Base-by-base conservation (phyloP, 2,797 vertebrate species). In the Phalloptychus januarius region DNA sequence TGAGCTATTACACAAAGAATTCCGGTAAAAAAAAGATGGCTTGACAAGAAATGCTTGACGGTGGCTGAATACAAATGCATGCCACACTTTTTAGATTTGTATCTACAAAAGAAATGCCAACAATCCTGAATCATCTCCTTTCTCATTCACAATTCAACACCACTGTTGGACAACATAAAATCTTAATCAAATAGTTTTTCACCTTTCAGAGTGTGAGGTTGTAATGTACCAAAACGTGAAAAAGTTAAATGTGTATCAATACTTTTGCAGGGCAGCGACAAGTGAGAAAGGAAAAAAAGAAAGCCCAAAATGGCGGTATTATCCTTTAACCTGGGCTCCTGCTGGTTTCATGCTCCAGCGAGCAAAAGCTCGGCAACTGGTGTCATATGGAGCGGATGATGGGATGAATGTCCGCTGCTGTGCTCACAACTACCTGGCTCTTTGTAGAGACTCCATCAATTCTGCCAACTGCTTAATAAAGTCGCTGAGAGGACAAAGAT, bases 361-460 rank as follows among this genome's bases (percentile, higher is more conserved):
- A 84, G 83, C 87, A 85, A 52, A 77, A 81, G 88, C 79, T 45
- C 48, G 80, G 79, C 80, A 89, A 89, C 87, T 54, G 82, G 67
- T 88, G 90, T 91, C 91, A 84, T 86, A 82, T 86, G 91, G 90
- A 90, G 90, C 86, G 82, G 83, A 92, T 91, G 91, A 92, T 93
- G 88, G 89, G 92, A 84, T 90, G 84, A 89, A 88, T 92, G 90
- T 93, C 90, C 90, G 88, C 83, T 80, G 82, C 84, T 79, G 48
- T 77, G 79, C 84, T 86, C 88, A 73, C 82, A 72, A 78, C 85
- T 83, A 83, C 89, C 92, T 92, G 88, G 81, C 74, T 88, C 90
- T 90, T 92, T 93, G 91, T 91, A 90, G 87, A 79, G 92, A 90
- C 92, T 92, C 85, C 86, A 84, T 88, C 91, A 86, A 91, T 93